These are phyloP conservation scores for Pasiphila rectangulata DNA, from an alignment of 2,888 invertebrate species.

Conservation along the genomic window DNA sequence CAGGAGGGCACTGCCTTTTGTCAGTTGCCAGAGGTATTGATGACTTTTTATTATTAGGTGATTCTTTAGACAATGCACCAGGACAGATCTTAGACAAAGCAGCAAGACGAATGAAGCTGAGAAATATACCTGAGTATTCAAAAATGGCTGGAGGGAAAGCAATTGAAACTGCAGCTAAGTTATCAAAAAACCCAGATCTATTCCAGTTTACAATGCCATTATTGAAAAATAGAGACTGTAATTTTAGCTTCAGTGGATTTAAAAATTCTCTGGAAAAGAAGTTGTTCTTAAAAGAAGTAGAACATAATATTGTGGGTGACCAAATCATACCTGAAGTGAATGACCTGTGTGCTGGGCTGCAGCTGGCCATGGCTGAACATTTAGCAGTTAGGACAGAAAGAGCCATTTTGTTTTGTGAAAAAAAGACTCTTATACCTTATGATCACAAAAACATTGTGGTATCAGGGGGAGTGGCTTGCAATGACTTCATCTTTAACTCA, in stretches of 20 bases:
- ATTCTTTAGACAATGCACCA: conserved; percentile 91
- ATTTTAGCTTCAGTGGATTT: conserved; percentile 94
- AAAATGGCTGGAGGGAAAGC: conserved; percentile 90
- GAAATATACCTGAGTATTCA: conserved; percentile 87
- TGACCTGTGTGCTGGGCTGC: conserved; percentile 93
- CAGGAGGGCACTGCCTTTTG: conserved; percentile 95
- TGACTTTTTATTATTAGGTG: conserved; percentile 90
- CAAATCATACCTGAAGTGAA: conserved; percentile 86
- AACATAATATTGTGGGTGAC: conserved; percentile 82
- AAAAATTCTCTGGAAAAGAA: conserved; percentile 82
- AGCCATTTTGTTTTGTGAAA: conserved; percentile 87
- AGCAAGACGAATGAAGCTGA: conserved; percentile 91
- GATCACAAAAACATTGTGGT: conserved; percentile 85
- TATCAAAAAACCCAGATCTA: conserved; percentile 82
- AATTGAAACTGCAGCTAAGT: conserved; percentile 89
- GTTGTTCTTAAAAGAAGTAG: conserved; percentile 81
- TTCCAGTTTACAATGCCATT: conserved; percentile 86
- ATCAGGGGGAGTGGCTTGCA: conserved; percentile 98
- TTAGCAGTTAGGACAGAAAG: conserved; percentile 90
- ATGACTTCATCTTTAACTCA: conserved; percentile 87
- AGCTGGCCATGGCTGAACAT: conserved; percentile 87
- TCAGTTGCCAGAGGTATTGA: conserved; percentile 87
- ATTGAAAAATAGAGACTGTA: conserved; percentile 85
- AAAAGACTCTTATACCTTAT: conserved; percentile 80
- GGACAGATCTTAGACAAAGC: conserved; percentile 97